These are phyloP conservation scores for Macrostomum lignano DNA, from an alignment of 1,140 invertebrate species.

Conservation along the genomic window DNA sequence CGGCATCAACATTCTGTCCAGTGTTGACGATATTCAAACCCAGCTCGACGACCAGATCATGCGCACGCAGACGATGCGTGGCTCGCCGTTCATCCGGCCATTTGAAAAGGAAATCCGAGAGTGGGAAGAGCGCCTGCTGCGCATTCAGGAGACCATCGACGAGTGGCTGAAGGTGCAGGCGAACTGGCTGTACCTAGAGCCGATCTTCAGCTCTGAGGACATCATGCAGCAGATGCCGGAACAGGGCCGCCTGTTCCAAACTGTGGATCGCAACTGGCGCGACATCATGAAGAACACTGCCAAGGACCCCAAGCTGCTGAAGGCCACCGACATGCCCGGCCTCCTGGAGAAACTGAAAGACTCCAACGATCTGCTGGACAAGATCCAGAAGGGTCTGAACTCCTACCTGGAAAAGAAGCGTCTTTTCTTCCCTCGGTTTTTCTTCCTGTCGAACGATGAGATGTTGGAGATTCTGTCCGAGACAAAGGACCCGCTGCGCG, in stretches of 20 bases:
- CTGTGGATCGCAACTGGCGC: conserved; percentile 27
- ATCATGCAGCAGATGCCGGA: conserved; percentile 30
- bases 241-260: conserved; percentile 24
- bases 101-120: conserved; percentile 33
- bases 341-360: conserved; percentile 24
- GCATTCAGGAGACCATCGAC: conserved; percentile 30
- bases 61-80: conserved; percentile 28
- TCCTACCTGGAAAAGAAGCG: conserved; percentile 29
- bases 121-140: conserved; percentile 24
- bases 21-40: conserved; percentile 28
- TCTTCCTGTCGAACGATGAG: conserved; percentile 30
- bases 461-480: conserved; percentile 30
- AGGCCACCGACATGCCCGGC: conserved; percentile 17
- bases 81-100: conserved; percentile 28
- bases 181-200: conserved; percentile 31
- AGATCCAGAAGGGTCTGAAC: conserved; percentile 28
- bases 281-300: conserved; percentile 26
- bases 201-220: conserved; percentile 29
- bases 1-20: conserved; percentile 23
- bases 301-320: conserved; percentile 19
- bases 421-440: conserved; percentile 28
- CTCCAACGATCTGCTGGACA: conserved; percentile 22
- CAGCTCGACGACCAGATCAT: conserved; percentile 28
- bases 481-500: conserved; percentile 27
- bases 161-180: conserved; percentile 31